phyloP scores from a whole-genome alignment of 2,113 vertebrate genomes.

The Indicator maculatus region DNA sequence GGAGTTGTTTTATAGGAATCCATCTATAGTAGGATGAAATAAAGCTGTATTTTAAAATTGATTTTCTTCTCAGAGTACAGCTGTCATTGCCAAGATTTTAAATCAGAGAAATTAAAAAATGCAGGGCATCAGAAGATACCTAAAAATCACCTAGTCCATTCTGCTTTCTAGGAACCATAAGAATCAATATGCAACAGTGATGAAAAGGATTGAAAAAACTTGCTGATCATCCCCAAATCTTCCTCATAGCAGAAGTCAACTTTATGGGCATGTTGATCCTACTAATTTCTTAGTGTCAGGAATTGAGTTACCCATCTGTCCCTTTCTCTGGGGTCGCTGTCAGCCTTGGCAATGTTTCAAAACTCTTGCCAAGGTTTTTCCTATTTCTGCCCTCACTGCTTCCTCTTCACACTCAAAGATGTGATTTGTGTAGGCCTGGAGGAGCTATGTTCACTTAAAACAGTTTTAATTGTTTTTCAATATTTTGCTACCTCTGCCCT shows the following conservation, averaged over 20 bases:
- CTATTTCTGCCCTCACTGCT: constrained; percentile 16
- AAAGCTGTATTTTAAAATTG: background rate
- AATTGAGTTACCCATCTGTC: constrained; percentile 50
- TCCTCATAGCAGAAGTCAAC: background rate
- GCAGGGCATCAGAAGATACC: background rate
- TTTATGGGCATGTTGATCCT: background rate
- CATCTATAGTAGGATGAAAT: background rate
- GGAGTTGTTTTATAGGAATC: background rate
- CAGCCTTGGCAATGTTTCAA: constrained; percentile 35
- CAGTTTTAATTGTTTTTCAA: constrained; percentile 1
- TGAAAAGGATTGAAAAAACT: background rate
- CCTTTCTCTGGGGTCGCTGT: constrained; percentile 22
- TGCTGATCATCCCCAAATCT: constrained; percentile 8
- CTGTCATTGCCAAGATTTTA: background rate
- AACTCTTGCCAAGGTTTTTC: constrained; percentile 28
- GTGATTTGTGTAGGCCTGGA: background rate
- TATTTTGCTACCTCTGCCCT: constrained; percentile 30
- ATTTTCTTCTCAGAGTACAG: background rate
- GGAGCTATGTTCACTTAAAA: background rate
- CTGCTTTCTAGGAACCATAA: background rate
- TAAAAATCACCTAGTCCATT: background rate
- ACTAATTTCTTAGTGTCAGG: constrained; percentile 35
- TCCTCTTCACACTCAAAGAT: constrained; percentile 29
- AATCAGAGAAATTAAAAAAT: constrained; percentile 1
- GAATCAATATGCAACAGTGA: background rate